phyloP scores from a whole-genome alignment of 2,113 vertebrate species.

The Pygoscelis antarcticus region DNA sequence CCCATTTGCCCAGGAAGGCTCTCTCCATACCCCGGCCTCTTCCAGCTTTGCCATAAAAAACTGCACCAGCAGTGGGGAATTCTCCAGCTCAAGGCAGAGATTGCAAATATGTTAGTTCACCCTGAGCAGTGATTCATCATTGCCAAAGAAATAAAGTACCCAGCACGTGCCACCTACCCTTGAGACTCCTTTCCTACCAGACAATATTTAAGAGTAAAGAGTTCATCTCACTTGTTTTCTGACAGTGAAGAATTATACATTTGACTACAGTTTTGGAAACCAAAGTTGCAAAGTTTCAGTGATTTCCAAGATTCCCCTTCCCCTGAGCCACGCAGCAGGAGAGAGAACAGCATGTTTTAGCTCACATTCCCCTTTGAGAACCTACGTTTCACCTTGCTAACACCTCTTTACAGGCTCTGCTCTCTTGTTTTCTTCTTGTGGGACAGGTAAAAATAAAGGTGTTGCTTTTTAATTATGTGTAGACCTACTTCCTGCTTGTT shows the following conservation, averaged over 20 bases:
- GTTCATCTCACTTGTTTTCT: slow-evolving; percentile 9
- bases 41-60: not conserved
- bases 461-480: not conserved
- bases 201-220: not conserved
- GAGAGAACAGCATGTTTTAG: not conserved
- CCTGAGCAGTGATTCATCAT: not conserved
- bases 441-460: not conserved
- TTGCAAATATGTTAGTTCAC: not conserved
- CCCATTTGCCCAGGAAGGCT: not conserved
- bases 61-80: fast-evolving
- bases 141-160: slow-evolving; percentile 15
- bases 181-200: slow-evolving; percentile 5
- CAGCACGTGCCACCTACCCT: not conserved
- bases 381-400: not conserved
- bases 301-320: not conserved
- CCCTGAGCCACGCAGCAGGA: not conserved
- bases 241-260: not conserved
- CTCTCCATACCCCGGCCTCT: not conserved
- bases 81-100: not conserved
- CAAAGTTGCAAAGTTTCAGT: not conserved
- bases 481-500: not conserved
- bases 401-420: not conserved
- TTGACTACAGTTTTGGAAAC: not conserved
- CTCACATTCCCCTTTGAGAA: not conserved
- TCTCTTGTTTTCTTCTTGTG: not conserved